phyloP scores from a whole-genome alignment of 2,113 vertebrate species.

The Nesogale talazaci region DNA sequence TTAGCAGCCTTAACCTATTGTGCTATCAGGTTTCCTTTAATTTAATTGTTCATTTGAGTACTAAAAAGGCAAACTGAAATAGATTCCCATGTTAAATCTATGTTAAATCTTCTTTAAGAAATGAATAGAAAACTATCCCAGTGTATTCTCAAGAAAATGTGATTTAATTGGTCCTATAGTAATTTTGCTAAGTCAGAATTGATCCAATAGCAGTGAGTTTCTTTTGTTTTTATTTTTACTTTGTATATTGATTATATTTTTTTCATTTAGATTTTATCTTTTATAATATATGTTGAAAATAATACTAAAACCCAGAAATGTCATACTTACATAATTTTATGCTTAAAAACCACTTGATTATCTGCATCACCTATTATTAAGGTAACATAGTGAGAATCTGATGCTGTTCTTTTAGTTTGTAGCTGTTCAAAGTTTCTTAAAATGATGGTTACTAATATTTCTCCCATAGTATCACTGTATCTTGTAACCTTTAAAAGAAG shows the following conservation, averaged over 20 bases:
- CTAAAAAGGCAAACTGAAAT: conserved; percentile 34
- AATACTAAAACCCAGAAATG: conserved; percentile 21
- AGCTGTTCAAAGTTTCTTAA: conserved; percentile 93
- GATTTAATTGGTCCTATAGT: conserved; percentile 44
- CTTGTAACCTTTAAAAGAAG: conserved; percentile 89
- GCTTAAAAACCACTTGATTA: conserved; percentile 93
- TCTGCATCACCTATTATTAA: conserved; percentile 94
- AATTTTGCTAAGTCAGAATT: neutral
- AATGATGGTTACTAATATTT: conserved; percentile 92
- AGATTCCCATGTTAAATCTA: neutral
- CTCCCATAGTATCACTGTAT: conserved; percentile 89
- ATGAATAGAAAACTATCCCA: neutral
- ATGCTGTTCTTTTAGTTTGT: conserved; percentile 91
- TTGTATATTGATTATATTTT: neutral
- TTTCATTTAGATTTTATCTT: conserved; percentile 35
- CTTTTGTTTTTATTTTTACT: no score
- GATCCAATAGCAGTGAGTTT: no score
- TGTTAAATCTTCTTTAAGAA: conserved; percentile 1
- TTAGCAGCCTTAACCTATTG: no score
- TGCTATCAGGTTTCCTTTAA: no score
- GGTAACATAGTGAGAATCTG: conserved; percentile 91
- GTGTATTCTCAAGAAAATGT: neutral
- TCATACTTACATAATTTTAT: conserved; percentile 91
- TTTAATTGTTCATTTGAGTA: conserved; percentile 12
- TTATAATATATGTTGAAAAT: conserved; percentile 52